Base-by-base conservation (phyloP, 1,140 invertebrate genomes). In the Drosophila miranda region DNA sequence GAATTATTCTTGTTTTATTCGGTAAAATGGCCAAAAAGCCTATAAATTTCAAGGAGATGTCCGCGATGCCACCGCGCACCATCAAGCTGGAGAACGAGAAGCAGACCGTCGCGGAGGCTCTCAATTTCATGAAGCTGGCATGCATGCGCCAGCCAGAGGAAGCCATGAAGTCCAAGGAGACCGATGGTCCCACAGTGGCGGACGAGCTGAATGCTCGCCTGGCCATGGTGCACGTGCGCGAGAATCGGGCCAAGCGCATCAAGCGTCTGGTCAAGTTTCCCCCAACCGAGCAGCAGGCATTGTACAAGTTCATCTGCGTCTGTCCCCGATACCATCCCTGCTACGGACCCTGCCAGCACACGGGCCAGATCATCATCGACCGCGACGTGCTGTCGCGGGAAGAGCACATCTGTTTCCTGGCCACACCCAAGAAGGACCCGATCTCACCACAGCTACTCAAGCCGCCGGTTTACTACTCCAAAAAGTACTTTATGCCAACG, bases 351-450 rank as follows among this genome's bases (percentile, higher is more conserved):
- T 89, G 90, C 46, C 76, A 90, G 45, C 90, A 90, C 56, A 73
- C 75, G 1, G 89, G 83, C 6, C 79, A 87, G 38, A 78, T 90
- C 14, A 84, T 91, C 8, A 82, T 91, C 11, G 89, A 91, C 50
- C 69, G 90, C 6, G 87, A 89, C 58, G 78, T 90, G 23, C 34
- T 91, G 16, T 83, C 84, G 19, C 63, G 78, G 2, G 71, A 81
- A 23, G 90, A 91, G 46, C 90, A 91, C 51, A 79, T 83, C 0
- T 89, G 83, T 7, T 84, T 75, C 30, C 38, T 91, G 41, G 72
- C 90, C 13, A 86, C 83, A 2, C 90, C 90, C 34, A 89, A 84
- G 23, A 79, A 73, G 50, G 72, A 89, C 57, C 59, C 78, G 6
- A 34, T 57, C 0, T 75, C 66, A 21, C 64, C 51, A 0, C 46